Percentiles rank a stretch among this genome's conserved stretches.
These are phyloP conservation scores for Busseola fusca DNA, from an alignment of 2,888 invertebrate genomes.

Conservation along the genomic window DNA sequence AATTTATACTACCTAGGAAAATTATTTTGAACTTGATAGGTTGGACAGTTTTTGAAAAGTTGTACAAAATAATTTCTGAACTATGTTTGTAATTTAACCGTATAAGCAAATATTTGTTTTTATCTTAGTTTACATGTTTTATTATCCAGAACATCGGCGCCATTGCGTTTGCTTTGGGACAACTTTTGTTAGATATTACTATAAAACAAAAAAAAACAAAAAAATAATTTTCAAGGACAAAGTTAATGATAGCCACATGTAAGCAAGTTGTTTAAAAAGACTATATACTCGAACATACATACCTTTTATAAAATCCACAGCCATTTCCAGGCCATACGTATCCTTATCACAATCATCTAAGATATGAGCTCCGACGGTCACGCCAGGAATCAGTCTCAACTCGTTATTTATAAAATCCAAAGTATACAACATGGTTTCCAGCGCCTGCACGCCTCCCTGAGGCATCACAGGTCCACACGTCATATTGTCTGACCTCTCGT, in stretches of 20 bases:
- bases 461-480: constrained; percentile 98
- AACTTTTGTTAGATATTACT: neutral
- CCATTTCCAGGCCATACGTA: constrained; percentile 98
- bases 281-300: neutral
- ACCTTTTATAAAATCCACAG: constrained; percentile 99
- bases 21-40: too few relatives aligned
- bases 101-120: too few relatives aligned
- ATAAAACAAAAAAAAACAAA: neutral
- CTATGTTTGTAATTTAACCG: too few relatives aligned
- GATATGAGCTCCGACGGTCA: constrained; percentile 95
- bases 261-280: neutral
- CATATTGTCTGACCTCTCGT: constrained; percentile 95
- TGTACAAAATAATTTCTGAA: too few relatives aligned
- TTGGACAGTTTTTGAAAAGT: too few relatives aligned
- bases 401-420: constrained; percentile 93
- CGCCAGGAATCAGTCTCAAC: constrained; percentile 91
- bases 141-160: too few relatives aligned
- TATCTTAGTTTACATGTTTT: too few relatives aligned
- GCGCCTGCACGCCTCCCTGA: constrained; percentile 96
- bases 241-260: neutral
- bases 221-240: neutral
- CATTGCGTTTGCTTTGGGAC: neutral
- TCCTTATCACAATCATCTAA: constrained; percentile 98
- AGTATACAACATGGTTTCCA: constrained; percentile 97
- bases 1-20: too few relatives aligned